These are phyloP conservation scores for Monoplex corrugatus DNA, from an alignment of 2,888 invertebrate genomes.

Conservation along the genomic window DNA sequence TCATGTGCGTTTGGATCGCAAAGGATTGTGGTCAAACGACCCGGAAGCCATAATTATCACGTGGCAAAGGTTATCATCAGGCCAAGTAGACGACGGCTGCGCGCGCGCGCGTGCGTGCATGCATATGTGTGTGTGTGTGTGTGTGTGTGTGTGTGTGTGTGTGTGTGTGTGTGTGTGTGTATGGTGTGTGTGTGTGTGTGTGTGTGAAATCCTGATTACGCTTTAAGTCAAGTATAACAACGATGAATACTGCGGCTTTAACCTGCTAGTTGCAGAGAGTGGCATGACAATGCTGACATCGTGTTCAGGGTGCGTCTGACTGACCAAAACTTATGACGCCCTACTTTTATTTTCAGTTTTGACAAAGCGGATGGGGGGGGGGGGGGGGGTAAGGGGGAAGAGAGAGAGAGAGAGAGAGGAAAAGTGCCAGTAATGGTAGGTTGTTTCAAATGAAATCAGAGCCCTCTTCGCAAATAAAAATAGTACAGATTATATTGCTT, in stretches of 20 bases:
- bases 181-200: background rate
- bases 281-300: background rate
- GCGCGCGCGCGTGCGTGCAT: background rate
- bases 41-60: conserved; percentile 44
- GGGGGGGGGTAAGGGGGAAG: conserved; percentile 3
- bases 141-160: background rate
- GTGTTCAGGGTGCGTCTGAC: background rate
- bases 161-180: conserved; percentile 12
- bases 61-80: conserved; percentile 20
- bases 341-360: no score
- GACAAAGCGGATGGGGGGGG: background rate
- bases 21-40: conserved; percentile 52
- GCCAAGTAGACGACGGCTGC: background rate
- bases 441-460: no score
- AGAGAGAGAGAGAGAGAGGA: background rate
- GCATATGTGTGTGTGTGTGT: background rate
- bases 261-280: background rate
- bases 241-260: background rate
- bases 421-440: no score
- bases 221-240: no score
- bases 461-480: no score
- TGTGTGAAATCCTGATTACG: background rate
- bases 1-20: conserved; percentile 56
- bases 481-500: no score
- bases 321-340: no score